Conservation (phyloP, 2,113 vertebrate genomes). For the Turdus rufiventris region DNA sequence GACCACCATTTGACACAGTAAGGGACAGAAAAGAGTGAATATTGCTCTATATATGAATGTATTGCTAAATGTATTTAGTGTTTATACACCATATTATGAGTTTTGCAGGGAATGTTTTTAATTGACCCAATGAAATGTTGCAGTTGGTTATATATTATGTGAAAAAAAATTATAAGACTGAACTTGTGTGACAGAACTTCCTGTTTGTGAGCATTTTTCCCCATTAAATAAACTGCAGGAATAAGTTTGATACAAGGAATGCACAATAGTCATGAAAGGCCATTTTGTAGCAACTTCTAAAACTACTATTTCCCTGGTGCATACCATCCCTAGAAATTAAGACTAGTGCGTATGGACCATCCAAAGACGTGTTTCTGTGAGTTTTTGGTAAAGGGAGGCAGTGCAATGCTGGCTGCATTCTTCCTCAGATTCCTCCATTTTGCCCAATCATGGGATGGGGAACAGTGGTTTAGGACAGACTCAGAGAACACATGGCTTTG, state of each 20-base stretch:
- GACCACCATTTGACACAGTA: background rate
- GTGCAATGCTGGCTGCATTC: background rate
- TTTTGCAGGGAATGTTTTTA: constrained; percentile 31
- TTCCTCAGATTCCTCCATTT: background rate
- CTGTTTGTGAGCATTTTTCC: background rate
- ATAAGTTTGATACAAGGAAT: background rate
- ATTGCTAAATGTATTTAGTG: background rate
- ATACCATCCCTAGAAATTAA: background rate
- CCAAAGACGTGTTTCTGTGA: background rate
- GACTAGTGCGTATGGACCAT: background rate
- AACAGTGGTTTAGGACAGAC: background rate
- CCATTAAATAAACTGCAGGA: background rate
- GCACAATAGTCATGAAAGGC: background rate
- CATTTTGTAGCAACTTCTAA: background rate
- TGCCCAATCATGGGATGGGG: background rate
- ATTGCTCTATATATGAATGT: background rate
- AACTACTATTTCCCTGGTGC: background rate
- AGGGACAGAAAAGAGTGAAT: background rate
- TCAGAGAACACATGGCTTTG: background rate
- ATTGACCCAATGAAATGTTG: background rate
- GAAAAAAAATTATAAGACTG: background rate
- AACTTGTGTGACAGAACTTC: background rate
- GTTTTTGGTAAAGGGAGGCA: background rate
- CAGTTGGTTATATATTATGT: background rate
- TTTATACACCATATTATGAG: background rate